These are phyloP conservation scores for Hipparchia semele DNA, from an alignment of 2,888 invertebrate species.

Conservation along the genomic window DNA sequence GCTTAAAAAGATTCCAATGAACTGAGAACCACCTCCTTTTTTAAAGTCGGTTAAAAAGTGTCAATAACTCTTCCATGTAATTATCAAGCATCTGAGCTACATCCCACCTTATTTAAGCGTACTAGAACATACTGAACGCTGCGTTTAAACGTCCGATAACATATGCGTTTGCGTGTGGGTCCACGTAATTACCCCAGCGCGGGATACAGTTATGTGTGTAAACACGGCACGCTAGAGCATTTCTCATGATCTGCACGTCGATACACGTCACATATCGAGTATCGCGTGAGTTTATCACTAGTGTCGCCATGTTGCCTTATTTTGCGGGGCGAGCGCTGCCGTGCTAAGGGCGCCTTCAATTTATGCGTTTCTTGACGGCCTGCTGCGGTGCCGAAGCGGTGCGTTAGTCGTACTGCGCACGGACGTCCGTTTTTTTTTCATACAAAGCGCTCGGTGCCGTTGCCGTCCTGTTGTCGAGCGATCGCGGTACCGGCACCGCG, in stretches of 20 bases:
- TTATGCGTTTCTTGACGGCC: too few relatives aligned
- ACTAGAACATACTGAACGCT: constrained; percentile 7
- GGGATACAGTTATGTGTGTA: constrained; percentile 16
- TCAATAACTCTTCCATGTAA: neutral
- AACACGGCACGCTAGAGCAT: constrained; percentile 14
- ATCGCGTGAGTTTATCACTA: constrained; percentile 20
- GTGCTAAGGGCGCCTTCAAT: too few relatives aligned
- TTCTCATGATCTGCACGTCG: constrained; percentile 18
- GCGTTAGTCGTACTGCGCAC: too few relatives aligned
- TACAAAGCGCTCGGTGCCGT: too few relatives aligned
- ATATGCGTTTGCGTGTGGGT: constrained; percentile 14
- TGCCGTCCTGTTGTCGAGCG: too few relatives aligned
- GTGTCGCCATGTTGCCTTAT: neutral
- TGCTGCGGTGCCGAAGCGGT: too few relatives aligned
- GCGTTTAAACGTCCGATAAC: neutral
- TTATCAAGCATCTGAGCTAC: neutral
- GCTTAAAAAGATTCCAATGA: too few relatives aligned
- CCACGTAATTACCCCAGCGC: constrained; percentile 16
- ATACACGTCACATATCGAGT: constrained; percentile 12
- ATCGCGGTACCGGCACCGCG: too few relatives aligned
- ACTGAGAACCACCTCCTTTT: too few relatives aligned
- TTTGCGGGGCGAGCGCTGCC: neutral
- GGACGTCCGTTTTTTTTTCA: too few relatives aligned
- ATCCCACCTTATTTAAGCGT: too few relatives aligned
- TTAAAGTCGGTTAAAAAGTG: too few relatives aligned